Percentiles rank a stretch among this genome's conserved stretches.
Conservation (phyloP, 92 coral and sea anemone species). For the Porites divaricata region DNA sequence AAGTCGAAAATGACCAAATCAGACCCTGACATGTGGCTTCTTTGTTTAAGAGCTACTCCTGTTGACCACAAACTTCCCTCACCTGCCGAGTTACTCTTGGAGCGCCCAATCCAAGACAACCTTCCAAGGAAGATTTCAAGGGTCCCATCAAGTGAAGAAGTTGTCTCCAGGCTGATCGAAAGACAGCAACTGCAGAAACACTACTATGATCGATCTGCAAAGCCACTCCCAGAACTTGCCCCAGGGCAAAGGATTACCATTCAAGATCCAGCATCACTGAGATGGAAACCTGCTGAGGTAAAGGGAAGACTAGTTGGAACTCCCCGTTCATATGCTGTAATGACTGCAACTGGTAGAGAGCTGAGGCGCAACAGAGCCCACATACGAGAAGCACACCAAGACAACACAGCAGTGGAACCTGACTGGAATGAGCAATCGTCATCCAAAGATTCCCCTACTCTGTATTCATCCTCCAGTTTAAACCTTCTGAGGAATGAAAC, state of each 20-base stretch:
- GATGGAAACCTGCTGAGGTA: conserved; percentile 62
- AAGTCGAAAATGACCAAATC: too few relatives aligned
- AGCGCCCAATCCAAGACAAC: conserved; percentile 41
- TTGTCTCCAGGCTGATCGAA: conserved; percentile 43
- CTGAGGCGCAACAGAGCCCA: too few relatives aligned
- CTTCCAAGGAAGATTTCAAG: conserved; percentile 44
- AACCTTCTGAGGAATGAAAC: too few relatives aligned
- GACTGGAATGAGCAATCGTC: too few relatives aligned
- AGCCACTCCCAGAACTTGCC: conserved; percentile 43
- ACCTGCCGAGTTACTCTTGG: conserved; percentile 45
- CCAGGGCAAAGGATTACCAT: conserved; percentile 45
- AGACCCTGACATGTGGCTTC: background rate
- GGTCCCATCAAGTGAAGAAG: conserved; percentile 30
- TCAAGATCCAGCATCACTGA: conserved; percentile 57
- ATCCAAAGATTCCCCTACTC: too few relatives aligned
- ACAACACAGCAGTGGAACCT: too few relatives aligned
- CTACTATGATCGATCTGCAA: conserved; percentile 53
- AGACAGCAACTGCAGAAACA: conserved; percentile 47
- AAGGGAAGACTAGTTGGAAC: conserved; percentile 57
- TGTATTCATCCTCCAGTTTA: too few relatives aligned
- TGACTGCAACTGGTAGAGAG: background rate
- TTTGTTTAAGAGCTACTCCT: conserved; percentile 11
- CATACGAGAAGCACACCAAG: too few relatives aligned
- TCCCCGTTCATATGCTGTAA: conserved; percentile 61
- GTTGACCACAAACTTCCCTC: conserved; percentile 53